These are phyloP conservation scores for Brevimyrus niger DNA, from an alignment of 2,113 vertebrate genomes.

Conservation along the genomic window DNA sequence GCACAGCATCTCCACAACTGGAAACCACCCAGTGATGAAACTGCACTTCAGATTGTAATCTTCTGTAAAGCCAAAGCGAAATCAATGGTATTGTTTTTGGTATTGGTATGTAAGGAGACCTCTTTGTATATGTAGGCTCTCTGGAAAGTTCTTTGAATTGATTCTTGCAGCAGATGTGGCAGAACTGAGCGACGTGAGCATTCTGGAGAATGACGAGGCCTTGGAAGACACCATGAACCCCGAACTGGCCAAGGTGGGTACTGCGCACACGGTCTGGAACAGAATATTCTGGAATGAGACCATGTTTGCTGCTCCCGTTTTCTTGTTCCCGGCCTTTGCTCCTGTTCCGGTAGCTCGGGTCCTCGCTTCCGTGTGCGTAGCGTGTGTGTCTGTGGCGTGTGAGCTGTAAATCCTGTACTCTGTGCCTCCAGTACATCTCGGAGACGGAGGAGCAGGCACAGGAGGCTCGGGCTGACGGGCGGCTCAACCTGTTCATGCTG, in stretches of 20 bases:
- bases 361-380: neutral
- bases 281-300: neutral
- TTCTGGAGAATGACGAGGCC: conserved; percentile 69
- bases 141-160: neutral
- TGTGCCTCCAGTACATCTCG: conserved; percentile 72
- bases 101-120: neutral
- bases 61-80: neutral
- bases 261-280: neutral
- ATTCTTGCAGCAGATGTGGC: conserved; percentile 59
- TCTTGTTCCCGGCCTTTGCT: neutral
- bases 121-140: neutral
- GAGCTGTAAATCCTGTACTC: neutral
- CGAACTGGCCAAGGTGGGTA: conserved; percentile 82
- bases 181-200: conserved; percentile 56
- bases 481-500: conserved; percentile 88
- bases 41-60: neutral
- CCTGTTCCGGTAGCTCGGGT: neutral
- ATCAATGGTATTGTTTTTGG: neutral
- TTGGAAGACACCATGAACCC: conserved; percentile 78
- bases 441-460: conserved; percentile 87
- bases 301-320: neutral
- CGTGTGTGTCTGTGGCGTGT: neutral
- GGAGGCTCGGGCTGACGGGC: conserved; percentile 69
- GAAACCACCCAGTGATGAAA: neutral
- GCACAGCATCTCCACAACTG: neutral